phyloP scores from a whole-genome alignment of 2,113 vertebrate genomes.

The Daubentonia madagascariensis region DNA sequence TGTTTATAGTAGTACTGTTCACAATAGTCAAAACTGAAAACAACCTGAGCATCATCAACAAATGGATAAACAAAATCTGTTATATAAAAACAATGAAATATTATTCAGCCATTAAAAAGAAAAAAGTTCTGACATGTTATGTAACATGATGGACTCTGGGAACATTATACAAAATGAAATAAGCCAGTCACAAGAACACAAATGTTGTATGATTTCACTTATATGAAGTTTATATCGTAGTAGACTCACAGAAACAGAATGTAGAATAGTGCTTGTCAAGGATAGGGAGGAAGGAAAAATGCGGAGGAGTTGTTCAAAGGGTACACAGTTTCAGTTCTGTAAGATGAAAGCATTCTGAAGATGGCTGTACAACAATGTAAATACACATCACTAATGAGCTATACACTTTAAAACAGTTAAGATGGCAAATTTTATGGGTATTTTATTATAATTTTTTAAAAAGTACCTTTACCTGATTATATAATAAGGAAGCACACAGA shows the following conservation, averaged over 20 bases:
- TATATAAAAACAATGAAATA: neutral
- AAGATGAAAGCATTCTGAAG: neutral
- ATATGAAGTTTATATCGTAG: neutral
- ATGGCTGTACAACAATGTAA: neutral
- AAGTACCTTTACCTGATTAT: neutral
- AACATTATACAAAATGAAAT: neutral
- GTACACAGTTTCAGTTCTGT: neutral
- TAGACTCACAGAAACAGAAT: neutral
- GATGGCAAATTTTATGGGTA: neutral
- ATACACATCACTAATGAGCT: neutral
- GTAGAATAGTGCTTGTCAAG: neutral
- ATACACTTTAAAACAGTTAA: neutral
- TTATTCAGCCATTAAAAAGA: neutral
- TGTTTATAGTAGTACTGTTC: neutral
- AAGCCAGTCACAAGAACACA: neutral
- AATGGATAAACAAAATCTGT: neutral
- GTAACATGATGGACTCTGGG: neutral
- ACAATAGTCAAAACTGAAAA: neutral
- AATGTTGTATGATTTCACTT: neutral
- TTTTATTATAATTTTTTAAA: neutral
- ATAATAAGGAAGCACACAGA: neutral
- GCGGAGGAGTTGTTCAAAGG: neutral
- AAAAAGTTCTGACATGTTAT: neutral
- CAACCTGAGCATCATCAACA: neutral
- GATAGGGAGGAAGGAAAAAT: neutral